Conservation (phyloP, 2,888 invertebrate genomes). For the Tipula unca region DNA sequence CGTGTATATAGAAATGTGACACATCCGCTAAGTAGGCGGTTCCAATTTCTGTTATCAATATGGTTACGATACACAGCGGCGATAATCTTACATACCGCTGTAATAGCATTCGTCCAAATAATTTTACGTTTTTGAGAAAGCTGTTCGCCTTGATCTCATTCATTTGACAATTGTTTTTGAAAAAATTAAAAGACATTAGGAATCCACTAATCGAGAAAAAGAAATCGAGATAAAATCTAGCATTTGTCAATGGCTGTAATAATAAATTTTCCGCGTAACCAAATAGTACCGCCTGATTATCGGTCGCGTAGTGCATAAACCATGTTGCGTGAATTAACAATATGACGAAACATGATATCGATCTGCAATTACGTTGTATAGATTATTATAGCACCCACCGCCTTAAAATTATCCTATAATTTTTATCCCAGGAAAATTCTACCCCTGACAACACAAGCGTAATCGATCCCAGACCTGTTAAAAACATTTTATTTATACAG, state of each 20-base stretch:
- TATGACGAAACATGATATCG: slow-evolving; percentile 37
- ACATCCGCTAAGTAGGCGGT: slow-evolving; percentile 38
- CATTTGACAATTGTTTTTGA: no score
- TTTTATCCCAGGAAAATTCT: no score
- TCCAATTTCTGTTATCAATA: slow-evolving; percentile 35
- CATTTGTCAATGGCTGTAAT: slow-evolving; percentile 40
- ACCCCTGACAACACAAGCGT: no score
- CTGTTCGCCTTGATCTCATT: slow-evolving; percentile 32
- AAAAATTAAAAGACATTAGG: slow-evolving; percentile 37
- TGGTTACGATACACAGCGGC: slow-evolving; percentile 37
- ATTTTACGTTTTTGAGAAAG: slow-evolving; percentile 31
- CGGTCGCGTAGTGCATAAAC: slow-evolving; percentile 41
- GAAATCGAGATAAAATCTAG: slow-evolving; percentile 39
- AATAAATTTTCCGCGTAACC: slow-evolving; percentile 37
- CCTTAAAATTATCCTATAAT: no score
- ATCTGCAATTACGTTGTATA: no score
- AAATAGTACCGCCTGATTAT: slow-evolving; percentile 38
- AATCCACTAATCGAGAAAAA: slow-evolving; percentile 42
- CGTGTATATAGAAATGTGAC: slow-evolving; percentile 39
- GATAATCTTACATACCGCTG: slow-evolving; percentile 38
- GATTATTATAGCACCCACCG: no score
- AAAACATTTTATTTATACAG: no score
- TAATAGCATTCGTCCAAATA: slow-evolving; percentile 35
- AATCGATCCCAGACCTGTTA: no score
- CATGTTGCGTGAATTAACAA: slow-evolving; percentile 42